A percentile compares a stretch with the other conserved stretches of the same genome.
Evolutionary conservation across 2,113 vertebrate species (phyloP).

Genomic region (Microtus montanus): DNA sequence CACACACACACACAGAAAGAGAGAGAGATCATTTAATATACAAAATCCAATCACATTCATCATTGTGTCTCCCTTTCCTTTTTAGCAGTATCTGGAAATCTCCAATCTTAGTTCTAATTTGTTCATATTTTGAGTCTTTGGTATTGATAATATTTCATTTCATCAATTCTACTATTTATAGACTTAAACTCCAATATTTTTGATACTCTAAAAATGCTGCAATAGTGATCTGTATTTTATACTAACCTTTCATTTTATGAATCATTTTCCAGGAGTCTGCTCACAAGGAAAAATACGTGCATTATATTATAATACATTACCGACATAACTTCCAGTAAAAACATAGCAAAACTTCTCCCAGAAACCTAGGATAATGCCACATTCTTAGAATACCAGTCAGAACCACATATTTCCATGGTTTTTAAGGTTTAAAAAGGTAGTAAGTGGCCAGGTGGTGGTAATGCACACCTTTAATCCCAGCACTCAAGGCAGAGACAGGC

Average conservation of each 20-base stretch:
- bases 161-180: neutral
- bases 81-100: neutral
- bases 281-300: slow-evolving; percentile 42
- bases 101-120: neutral
- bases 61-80: neutral
- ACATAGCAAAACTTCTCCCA: slow-evolving; percentile 12
- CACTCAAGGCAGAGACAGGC: too few species aligned
- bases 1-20: too few species aligned
- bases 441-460: neutral
- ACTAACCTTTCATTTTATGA: slow-evolving; percentile 17
- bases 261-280: slow-evolving; percentile 20
- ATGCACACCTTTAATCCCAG: too few species aligned
- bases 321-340: slow-evolving; percentile 46
- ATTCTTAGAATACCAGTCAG: neutral
- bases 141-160: neutral
- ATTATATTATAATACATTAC: slow-evolving; percentile 28
- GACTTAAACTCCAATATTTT: neutral
- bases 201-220: neutral
- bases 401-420: neutral
- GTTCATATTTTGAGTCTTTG: neutral
- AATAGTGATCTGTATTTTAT: slow-evolving; percentile 17
- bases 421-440: slow-evolving; percentile 51
- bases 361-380: neutral
- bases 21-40: neutral
- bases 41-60: neutral